A percentile compares a stretch with the other conserved stretches of the same genome.
Conservation (phyloP, 2,113 vertebrate species). For the Struthio camelus region DNA sequence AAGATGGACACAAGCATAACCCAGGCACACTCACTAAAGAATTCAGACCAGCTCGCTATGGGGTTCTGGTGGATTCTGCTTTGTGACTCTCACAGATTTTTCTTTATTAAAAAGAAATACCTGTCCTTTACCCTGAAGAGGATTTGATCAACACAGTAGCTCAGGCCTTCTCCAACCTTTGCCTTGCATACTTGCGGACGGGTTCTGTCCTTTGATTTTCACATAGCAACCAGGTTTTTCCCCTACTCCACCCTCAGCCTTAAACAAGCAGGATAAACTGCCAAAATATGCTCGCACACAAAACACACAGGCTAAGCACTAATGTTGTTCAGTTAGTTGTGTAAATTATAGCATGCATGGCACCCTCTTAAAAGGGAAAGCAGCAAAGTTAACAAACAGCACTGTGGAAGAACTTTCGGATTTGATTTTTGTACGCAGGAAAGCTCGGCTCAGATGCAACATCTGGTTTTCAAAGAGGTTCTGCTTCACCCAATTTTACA, state of each 20-base stretch:
- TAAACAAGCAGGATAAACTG: not conserved
- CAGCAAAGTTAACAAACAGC: too few species aligned
- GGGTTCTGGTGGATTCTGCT: not conserved
- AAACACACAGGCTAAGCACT: not conserved
- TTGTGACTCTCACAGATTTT: not conserved
- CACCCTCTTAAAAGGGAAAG: not conserved
- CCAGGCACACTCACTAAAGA: not conserved
- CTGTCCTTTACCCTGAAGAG: not conserved
- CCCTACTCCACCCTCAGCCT: not conserved
- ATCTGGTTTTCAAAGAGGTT: not conserved
- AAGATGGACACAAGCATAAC: not conserved
- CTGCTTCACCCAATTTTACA: not conserved
- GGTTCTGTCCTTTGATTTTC: not conserved
- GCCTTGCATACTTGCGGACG: not conserved
- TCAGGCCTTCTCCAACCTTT: not conserved
- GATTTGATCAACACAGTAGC: not conserved
- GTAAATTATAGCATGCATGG: not conserved
- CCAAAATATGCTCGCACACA: not conserved
- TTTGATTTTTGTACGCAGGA: not conserved
- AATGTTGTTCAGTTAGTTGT: not conserved
- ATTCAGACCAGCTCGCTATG: not conserved
- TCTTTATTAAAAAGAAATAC: not conserved
- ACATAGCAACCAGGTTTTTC: rapidly evolving
- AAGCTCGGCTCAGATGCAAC: not conserved
- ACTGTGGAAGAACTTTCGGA: too few species aligned